phyloP scores from a whole-genome alignment of 2,113 vertebrate genomes.

The Cavia porcellus region DNA sequence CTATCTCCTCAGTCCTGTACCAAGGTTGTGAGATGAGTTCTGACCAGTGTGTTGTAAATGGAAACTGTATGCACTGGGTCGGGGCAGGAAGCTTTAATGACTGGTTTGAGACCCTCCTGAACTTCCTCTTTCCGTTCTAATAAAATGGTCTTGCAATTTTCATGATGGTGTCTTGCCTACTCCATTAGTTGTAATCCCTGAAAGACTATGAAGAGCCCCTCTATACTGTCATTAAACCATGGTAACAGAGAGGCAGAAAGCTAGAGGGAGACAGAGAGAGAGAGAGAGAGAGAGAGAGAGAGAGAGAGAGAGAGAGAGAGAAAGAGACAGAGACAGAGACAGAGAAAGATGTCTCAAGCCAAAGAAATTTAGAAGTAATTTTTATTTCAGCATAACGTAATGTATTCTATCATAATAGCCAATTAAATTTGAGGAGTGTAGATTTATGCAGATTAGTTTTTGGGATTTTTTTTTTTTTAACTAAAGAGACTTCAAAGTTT shows the following conservation, averaged over 20 bases:
- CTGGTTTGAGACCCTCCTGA: background rate
- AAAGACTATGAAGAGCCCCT: background rate
- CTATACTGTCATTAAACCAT: background rate
- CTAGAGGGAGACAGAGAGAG: background rate
- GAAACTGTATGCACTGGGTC: background rate
- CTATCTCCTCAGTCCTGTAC: background rate
- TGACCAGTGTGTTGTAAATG: background rate
- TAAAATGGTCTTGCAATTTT: slow-evolving; percentile 28
- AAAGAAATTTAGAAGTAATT: background rate
- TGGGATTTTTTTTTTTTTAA: background rate
- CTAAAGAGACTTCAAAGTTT: background rate
- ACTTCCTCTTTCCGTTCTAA: background rate
- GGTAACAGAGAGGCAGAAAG: background rate
- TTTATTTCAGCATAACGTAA: background rate
- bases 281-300: background rate
- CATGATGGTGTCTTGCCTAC: background rate
- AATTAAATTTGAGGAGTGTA: background rate
- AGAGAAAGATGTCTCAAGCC: background rate
- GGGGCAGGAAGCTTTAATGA: background rate
- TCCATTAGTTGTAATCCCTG: background rate
- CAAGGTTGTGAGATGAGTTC: background rate
- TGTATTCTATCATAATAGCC: background rate
- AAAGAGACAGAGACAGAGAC: background rate
- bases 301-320: background rate
- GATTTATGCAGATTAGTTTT: background rate